Evolutionary conservation across 2,888 invertebrate species (phyloP), one percentile per base, ranked within the genome.

Genomic region (Drosophila kuntzei): DNA sequence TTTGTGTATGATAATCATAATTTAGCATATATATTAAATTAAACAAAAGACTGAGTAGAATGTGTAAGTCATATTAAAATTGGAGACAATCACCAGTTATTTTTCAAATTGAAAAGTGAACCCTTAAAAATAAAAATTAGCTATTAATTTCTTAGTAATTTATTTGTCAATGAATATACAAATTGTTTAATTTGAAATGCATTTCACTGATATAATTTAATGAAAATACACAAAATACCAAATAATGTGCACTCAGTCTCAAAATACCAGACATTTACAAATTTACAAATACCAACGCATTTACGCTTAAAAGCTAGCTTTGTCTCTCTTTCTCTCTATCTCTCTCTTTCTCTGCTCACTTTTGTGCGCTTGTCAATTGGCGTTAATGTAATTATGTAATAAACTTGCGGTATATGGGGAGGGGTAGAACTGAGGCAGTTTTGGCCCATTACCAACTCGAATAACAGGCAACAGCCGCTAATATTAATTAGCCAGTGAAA

Each of bases 361-460:
- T n/a, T n/a, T n/a, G n/a, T n/a, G n/a, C n/a, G n/a, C n/a, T n/a
- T n/a, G 70, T 79, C 76, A 76, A 77, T 72, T 78, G 81, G 73
- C 55, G 66, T 73, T 87, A 81, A 87, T 81, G 80, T 87, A 81
- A 87, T 81, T 81, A 83, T 80, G 70, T 83, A 79, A 87, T 80
- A 80, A 80, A 83, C 46, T 59, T 54, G 65, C 53, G 63, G 47
- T 47, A 61, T 47, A 61, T 46, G 44, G 59, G 47, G 49, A 46
- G 63, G 47, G 68, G 68, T 67, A 67, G 66, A 62, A 70, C 49
- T 41, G 29, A 5, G 66, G 67, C 75, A 64, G 59, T 72, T 62
- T 72, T 62, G 63, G 47, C 63, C 66, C 64, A 68, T 67, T 79
- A 71, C 68, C 69, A 64, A 66, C 66, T 66, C 50, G 43, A 71